Conservation (phyloP, 1,140 invertebrate genomes). For the Caenorhabditis remanei region DNA sequence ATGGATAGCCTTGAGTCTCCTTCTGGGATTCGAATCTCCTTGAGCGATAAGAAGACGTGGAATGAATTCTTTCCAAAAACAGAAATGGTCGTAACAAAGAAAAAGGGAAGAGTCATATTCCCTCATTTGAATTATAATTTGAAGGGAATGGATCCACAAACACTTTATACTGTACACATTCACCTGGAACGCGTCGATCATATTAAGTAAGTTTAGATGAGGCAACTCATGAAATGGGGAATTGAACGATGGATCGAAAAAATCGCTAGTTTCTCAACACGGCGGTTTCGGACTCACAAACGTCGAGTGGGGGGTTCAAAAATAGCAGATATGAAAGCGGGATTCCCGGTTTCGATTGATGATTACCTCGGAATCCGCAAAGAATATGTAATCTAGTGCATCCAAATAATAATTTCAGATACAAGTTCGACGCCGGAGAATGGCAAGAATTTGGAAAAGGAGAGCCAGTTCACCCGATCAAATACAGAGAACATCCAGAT, state of each 20-base stretch:
- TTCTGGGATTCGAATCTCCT: not conserved
- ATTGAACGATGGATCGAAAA: no score
- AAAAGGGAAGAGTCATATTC: not conserved
- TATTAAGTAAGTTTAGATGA: not conserved
- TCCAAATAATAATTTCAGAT: not conserved
- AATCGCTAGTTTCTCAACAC: no score
- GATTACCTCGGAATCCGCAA: no score
- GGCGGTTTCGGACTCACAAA: no score
- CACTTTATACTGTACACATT: not conserved
- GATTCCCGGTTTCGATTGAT: no score
- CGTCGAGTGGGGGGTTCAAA: no score
- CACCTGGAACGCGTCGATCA: not conserved
- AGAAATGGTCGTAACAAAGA: slow-evolving; percentile 26
- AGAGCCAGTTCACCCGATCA: not conserved
- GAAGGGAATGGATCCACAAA: not conserved
- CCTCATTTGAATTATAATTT: slow-evolving; percentile 16
- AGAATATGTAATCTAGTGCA: no score
- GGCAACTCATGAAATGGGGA: no score
- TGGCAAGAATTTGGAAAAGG: slow-evolving; percentile 24
- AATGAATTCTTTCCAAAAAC: slow-evolving; percentile 30
- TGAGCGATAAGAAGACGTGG: not conserved
- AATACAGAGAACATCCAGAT: slow-evolving; percentile 11
- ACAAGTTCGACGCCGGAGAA: not conserved
- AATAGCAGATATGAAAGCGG: no score
- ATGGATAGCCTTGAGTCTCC: not conserved